Evolutionary conservation across 1,140 invertebrate species (phyloP).

Genomic region (Vanessa atalanta): DNA sequence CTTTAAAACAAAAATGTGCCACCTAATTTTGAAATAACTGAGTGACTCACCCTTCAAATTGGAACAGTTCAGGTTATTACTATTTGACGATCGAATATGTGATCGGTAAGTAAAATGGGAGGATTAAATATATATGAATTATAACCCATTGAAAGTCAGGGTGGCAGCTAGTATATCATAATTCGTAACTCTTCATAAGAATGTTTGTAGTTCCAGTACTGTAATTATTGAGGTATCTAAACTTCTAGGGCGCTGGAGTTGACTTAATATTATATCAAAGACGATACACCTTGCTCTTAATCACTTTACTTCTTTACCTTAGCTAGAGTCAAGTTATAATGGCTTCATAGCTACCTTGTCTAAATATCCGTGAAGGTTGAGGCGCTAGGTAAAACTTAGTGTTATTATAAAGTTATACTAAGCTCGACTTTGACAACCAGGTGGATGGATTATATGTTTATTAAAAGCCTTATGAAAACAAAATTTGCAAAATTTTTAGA

Average conservation of each 20-base stretch:
- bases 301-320: neutral
- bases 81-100: too few species aligned
- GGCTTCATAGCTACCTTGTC: neutral
- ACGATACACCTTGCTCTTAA: neutral
- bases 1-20: too few species aligned
- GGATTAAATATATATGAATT: too few species aligned
- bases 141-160: too few species aligned
- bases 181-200: too few species aligned
- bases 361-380: neutral
- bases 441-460: neutral
- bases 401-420: slow-evolving; percentile 3
- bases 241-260: neutral
- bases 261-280: neutral
- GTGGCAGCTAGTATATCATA: too few species aligned
- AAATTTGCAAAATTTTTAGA: too few species aligned
- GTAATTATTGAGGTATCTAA: neutral
- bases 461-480: neutral
- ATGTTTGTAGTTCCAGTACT: too few species aligned
- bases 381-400: slow-evolving; percentile 2
- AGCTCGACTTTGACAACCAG: neutral
- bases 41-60: too few species aligned
- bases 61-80: too few species aligned
- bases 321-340: neutral
- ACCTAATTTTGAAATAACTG: too few species aligned
- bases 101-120: too few species aligned